phyloP scores from a whole-genome alignment of 2,888 invertebrate species.

The Acanthosepion pharaonis region DNA sequence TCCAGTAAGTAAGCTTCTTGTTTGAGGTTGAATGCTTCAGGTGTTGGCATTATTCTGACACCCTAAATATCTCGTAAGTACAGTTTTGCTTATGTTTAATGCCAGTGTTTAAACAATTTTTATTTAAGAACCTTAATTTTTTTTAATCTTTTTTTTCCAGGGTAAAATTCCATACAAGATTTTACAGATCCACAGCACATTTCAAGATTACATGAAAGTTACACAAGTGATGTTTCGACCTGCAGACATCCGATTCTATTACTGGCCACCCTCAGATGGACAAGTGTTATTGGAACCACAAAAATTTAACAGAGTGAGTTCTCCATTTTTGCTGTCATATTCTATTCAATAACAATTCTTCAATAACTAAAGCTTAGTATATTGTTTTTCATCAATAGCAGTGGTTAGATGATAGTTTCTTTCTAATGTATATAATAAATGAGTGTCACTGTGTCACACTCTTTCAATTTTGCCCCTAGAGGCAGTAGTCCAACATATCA shows the following conservation, averaged over 20 bases:
- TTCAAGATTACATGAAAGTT: slow-evolving; percentile 86
- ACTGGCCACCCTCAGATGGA: slow-evolving; percentile 74
- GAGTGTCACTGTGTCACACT: too few species aligned
- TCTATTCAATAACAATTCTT: background rate
- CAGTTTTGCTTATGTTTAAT: background rate
- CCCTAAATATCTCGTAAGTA: background rate
- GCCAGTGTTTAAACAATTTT: background rate
- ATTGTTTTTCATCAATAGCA: too few species aligned
- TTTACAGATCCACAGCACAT: slow-evolving; percentile 86
- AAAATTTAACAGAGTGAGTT: slow-evolving; percentile 68
- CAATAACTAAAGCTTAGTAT: background rate
- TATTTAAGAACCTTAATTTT: too few species aligned
- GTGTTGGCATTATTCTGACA: background rate
- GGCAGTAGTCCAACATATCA: too few species aligned
- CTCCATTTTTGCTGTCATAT: background rate
- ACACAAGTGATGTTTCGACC: slow-evolving; percentile 80
- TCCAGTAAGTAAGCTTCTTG: slow-evolving; percentile 79
- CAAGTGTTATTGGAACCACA: slow-evolving; percentile 67
- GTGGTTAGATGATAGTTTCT: too few species aligned
- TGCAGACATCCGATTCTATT: slow-evolving; percentile 79
- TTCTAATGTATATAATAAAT: too few species aligned
- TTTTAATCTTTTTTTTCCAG: slow-evolving; percentile 75
- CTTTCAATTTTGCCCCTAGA: too few species aligned
- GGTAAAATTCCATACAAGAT: slow-evolving; percentile 85
- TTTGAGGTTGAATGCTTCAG: background rate